Evolutionary conservation across 2,888 invertebrate genomes (phyloP).

Genomic region (Neoitamus cyanurus): DNA sequence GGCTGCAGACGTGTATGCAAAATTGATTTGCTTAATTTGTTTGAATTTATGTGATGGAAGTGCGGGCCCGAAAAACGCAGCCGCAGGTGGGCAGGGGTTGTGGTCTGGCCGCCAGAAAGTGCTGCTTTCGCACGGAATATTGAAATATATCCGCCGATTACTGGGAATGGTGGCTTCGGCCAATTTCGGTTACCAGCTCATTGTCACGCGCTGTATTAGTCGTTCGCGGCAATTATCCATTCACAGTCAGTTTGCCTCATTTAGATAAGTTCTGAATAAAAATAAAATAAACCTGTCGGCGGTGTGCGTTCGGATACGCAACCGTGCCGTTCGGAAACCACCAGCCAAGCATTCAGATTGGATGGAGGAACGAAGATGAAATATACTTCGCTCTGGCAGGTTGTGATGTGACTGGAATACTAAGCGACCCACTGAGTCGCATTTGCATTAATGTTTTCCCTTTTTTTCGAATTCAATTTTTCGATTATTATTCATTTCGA

Average conservation of each 20-base stretch:
- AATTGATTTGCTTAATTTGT: conserved; percentile 38
- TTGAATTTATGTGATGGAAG: conserved; percentile 27
- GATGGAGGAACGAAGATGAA: conserved; percentile 13
- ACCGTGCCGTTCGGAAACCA: neutral
- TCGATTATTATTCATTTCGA: conserved; percentile 34
- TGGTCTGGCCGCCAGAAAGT: neutral
- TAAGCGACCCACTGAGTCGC: neutral
- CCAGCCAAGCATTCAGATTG: neutral
- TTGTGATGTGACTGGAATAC: neutral
- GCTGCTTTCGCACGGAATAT: neutral
- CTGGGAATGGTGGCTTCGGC: neutral
- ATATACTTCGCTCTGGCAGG: neutral
- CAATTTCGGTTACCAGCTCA: neutral
- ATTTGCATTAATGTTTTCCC: conserved; percentile 31
- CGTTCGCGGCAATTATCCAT: neutral
- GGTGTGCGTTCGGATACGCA: neutral
- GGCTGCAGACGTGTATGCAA: conserved; percentile 38
- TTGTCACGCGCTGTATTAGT: neutral
- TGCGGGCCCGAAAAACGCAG: neutral
- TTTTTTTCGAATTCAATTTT: conserved; percentile 24
- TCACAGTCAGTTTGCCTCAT: neutral
- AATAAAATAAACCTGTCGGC: conserved; percentile 3
- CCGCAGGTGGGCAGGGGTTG: neutral
- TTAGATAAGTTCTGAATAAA: conserved; percentile 12
- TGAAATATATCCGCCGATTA: neutral